These are phyloP conservation scores for Actenoides hombroni DNA, from an alignment of 2,113 vertebrate species.

Conservation along the genomic window DNA sequence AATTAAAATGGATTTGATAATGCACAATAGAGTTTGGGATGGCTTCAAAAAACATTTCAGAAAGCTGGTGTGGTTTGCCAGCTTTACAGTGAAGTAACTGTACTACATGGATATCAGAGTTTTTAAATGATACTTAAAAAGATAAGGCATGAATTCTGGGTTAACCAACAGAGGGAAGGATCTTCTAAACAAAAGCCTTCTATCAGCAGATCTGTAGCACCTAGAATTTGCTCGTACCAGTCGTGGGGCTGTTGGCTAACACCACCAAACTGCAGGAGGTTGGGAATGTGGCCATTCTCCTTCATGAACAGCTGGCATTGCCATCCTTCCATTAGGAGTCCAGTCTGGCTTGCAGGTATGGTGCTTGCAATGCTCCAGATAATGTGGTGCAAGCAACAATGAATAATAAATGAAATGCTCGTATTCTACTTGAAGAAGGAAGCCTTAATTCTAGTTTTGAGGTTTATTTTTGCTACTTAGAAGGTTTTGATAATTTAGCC, in stretches of 20 bases:
- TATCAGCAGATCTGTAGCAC: neutral
- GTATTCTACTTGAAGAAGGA: neutral
- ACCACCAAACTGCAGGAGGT: neutral
- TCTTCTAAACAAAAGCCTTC: neutral
- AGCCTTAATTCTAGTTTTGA: neutral
- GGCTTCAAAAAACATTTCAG: conserved; percentile 14
- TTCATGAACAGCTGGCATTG: neutral
- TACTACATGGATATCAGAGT: neutral
- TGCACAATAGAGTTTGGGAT: neutral
- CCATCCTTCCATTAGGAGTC: neutral
- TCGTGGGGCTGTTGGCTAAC: neutral
- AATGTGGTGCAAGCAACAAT: fast-evolving
- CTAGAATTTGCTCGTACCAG: neutral
- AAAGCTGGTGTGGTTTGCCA: neutral
- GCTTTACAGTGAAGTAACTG: neutral
- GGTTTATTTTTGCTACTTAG: neutral
- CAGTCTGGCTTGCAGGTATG: neutral
- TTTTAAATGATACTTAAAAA: neutral
- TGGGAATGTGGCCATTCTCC: neutral
- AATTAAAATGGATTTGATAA: conserved; percentile 59
- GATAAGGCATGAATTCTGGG: neutral
- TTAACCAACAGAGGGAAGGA: neutral
- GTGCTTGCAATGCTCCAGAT: neutral
- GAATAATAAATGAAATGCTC: neutral
- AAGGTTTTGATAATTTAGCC: neutral